phyloP scores from a whole-genome alignment of 2,113 vertebrate genomes.

The Menura novaehollandiae region DNA sequence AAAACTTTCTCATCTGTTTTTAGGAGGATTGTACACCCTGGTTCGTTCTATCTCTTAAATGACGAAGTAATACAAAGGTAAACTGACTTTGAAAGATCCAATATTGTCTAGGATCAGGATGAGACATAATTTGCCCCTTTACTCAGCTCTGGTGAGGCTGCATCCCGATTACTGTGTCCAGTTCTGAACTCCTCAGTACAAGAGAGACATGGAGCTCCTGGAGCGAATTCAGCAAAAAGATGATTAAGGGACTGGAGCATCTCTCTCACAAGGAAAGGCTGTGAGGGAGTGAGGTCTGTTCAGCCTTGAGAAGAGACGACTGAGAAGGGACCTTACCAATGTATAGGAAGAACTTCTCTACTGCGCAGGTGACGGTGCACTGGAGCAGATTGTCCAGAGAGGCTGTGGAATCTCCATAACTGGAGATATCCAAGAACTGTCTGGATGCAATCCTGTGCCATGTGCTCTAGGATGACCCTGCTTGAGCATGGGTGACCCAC shows the following conservation, averaged over 20 bases:
- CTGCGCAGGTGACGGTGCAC: rapidly evolving
- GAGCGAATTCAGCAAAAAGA: neutral
- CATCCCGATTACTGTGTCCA: neutral
- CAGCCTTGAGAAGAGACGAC: neutral
- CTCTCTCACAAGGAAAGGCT: neutral
- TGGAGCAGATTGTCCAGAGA: neutral
- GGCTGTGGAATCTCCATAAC: neutral
- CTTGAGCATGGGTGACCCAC: neutral
- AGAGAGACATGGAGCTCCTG: neutral
- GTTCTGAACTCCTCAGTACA: neutral
- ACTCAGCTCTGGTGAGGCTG: neutral
- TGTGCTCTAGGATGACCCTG: neutral
- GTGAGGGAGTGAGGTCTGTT: neutral
- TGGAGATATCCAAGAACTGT: neutral
- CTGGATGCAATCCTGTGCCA: neutral
- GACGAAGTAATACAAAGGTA: neutral
- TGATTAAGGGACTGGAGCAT: neutral
- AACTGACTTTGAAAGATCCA: neutral
- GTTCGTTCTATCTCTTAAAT: neutral
- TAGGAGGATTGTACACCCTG: neutral
- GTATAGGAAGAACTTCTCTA: neutral
- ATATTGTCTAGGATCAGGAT: neutral
- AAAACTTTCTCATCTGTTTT: neutral
- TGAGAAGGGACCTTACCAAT: neutral
- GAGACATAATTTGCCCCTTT: neutral